Conservation (phyloP, 1,140 invertebrate species). For the Trypoxylus dichotomus region DNA sequence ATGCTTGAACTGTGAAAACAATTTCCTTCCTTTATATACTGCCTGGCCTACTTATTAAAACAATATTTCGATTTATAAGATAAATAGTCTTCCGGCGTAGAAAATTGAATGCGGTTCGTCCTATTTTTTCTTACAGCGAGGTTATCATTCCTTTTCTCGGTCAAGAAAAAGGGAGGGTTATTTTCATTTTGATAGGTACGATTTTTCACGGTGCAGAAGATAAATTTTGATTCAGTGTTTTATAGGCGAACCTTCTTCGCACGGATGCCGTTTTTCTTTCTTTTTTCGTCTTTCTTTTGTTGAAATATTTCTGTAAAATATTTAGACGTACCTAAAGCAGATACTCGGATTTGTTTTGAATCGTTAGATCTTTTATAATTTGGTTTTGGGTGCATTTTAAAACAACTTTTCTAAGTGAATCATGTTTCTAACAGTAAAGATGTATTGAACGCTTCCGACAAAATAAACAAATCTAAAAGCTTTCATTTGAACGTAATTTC, state of each 20-base stretch:
- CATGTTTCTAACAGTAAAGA: too few relatives aligned
- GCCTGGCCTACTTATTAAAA: background rate
- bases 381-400: too few relatives aligned
- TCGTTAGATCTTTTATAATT: too few relatives aligned
- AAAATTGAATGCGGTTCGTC: slow-evolving; percentile 4
- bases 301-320: too few relatives aligned
- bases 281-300: too few relatives aligned
- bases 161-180: background rate
- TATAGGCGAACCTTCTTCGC: background rate
- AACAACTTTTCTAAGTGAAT: too few relatives aligned
- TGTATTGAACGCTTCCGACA: too few relatives aligned
- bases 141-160: background rate
- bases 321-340: too few relatives aligned
- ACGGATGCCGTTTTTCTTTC: background rate
- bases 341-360: too few relatives aligned
- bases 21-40: background rate
- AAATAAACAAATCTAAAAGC: too few relatives aligned
- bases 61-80: slow-evolving; percentile 12
- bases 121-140: background rate
- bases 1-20: background rate
- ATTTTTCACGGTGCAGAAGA: slow-evolving; percentile 5
- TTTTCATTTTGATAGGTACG: slow-evolving; percentile 20
- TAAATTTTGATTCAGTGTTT: slow-evolving; percentile 2
- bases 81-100: background rate
- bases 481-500: too few relatives aligned